phyloP scores from a whole-genome alignment of 64 coral and sea anemone species.

The Actinia equina region DNA sequence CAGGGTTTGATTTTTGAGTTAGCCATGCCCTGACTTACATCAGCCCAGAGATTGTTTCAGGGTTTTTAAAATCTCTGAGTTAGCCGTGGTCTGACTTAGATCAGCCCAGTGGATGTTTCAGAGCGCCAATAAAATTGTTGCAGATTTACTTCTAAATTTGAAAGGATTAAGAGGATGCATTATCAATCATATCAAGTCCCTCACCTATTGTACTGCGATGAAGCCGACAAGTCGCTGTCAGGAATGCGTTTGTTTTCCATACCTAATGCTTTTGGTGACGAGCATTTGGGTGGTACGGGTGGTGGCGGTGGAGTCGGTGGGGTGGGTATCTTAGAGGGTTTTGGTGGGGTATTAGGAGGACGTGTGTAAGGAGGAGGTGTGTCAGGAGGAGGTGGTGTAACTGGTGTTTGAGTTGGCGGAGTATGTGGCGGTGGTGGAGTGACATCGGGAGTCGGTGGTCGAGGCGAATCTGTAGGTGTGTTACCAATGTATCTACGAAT shows the following conservation, averaged over 20 bases:
- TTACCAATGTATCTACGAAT: conserved; percentile 35
- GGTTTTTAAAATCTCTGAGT: no score
- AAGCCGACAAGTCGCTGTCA: conserved; percentile 28
- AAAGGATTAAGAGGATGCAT: no score
- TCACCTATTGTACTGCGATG: conserved; percentile 15
- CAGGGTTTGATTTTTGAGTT: no score
- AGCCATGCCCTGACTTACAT: no score
- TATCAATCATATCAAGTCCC: not conserved
- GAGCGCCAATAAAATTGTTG: no score
- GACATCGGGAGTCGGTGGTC: not conserved
- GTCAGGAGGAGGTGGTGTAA: conserved; percentile 6
- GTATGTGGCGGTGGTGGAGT: conserved; percentile 13
- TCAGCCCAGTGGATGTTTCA: no score
- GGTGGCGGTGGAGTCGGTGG: conserved; percentile 10
- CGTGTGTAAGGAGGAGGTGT: not conserved
- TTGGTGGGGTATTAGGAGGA: not conserved
- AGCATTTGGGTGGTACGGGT: not conserved
- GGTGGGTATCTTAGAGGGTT: not conserved
- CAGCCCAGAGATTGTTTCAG: no score
- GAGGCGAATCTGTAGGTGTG: conserved; percentile 3
- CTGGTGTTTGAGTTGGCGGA: conserved; percentile 1
- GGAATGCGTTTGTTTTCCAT: conserved; percentile 36
- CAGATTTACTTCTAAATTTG: no score
- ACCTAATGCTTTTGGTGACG: conserved; percentile 28
- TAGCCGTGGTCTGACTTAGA: no score